Conservation (phyloP, 2,113 vertebrate genomes). For the Corythoichthys haematopterus region DNA sequence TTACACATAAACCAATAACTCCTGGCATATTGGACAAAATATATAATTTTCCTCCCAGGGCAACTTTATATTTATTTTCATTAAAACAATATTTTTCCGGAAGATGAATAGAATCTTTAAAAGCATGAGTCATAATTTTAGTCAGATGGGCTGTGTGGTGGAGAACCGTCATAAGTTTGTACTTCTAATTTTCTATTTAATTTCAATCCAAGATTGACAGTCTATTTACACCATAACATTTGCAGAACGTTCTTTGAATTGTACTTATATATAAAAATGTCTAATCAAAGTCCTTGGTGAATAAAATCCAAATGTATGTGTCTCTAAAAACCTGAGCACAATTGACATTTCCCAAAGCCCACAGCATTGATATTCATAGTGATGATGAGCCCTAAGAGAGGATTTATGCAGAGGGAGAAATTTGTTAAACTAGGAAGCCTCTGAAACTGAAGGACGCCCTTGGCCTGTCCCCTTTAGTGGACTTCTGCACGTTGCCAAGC, state of each 20-base stretch:
- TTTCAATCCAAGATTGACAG: too few species aligned
- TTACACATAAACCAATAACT: conserved; percentile 10
- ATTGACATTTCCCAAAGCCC: conserved; percentile 35
- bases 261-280: conserved; percentile 3
- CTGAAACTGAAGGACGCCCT: conserved; percentile 55
- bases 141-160: conserved; percentile 37
- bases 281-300: conserved; percentile 28
- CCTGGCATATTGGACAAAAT: conserved; percentile 14
- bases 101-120: conserved; percentile 41
- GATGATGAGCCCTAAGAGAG: conserved; percentile 39
- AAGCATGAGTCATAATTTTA: conserved; percentile 28
- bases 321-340: not conserved
- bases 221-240: too few species aligned
- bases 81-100: conserved; percentile 5
- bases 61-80: not conserved
- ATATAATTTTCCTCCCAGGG: not conserved
- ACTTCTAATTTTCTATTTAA: not conserved
- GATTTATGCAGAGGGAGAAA: conserved; percentile 56
- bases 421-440: conserved; percentile 40
- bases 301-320: conserved; percentile 16
- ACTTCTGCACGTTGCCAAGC: conserved; percentile 23
- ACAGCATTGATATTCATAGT: conserved; percentile 68
- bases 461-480: conserved; percentile 42
- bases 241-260: too few species aligned
- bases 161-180: conserved; percentile 32